phyloP scores from a whole-genome alignment of 2,888 invertebrate genomes.

The Lamellibrachia satsuma region DNA sequence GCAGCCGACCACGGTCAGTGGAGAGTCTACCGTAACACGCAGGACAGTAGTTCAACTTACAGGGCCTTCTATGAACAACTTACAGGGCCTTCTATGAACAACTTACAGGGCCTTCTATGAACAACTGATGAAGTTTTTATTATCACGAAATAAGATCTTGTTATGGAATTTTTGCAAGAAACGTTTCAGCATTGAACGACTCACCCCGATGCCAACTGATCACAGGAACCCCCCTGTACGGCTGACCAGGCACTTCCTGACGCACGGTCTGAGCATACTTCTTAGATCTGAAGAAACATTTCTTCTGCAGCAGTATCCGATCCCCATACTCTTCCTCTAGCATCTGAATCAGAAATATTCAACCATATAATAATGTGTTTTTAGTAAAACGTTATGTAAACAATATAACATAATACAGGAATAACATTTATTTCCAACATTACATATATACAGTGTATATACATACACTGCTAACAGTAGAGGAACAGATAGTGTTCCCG shows the following conservation, averaged over 20 bases:
- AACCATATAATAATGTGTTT: background rate
- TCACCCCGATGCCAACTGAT: background rate
- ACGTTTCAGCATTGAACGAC: background rate
- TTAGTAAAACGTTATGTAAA: background rate
- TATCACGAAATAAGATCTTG: too few species aligned
- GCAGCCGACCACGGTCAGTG: conserved; percentile 18
- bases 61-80: too few species aligned
- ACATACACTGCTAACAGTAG: too few species aligned
- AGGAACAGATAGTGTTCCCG: too few species aligned
- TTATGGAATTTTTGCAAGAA: background rate
- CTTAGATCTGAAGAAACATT: conserved; percentile 24
- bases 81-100: too few species aligned
- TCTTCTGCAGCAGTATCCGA: conserved; percentile 17
- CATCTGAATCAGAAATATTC: background rate
- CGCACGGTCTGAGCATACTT: background rate
- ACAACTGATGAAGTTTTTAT: too few species aligned
- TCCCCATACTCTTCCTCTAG: background rate
- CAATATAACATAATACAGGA: background rate
- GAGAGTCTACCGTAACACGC: background rate
- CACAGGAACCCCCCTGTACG: background rate
- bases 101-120: too few species aligned
- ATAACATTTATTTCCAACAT: too few species aligned
- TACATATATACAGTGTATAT: too few species aligned
- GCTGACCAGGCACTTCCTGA: conserved; percentile 4
- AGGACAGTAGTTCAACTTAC: background rate